A percentile compares a stretch with the other conserved stretches of the same genome.
Evolutionary conservation across 2,888 invertebrate species (phyloP).

Genomic region (Ochropacha duplaris): DNA sequence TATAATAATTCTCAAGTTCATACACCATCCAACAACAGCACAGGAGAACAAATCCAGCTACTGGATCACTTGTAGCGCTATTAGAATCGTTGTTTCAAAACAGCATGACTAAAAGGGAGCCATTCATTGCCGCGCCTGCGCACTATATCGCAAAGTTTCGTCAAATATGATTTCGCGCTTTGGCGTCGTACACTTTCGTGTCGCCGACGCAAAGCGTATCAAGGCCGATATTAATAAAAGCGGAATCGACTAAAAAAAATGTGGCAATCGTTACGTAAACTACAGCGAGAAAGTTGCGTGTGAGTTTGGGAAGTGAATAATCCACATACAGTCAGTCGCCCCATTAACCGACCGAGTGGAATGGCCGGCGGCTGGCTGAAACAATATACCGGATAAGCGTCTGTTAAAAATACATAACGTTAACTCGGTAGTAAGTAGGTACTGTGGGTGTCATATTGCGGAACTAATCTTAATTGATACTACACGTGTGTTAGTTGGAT

Average conservation of each 20-base stretch:
- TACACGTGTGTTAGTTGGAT: neutral
- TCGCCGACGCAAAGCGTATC: slow-evolving; percentile 53
- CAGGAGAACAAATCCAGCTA: neutral
- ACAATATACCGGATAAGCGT: slow-evolving; percentile 43
- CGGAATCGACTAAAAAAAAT: slow-evolving; percentile 57
- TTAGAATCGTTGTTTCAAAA: slow-evolving; percentile 41
- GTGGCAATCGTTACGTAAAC: slow-evolving; percentile 63
- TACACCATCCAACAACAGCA: neutral
- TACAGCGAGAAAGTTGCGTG: slow-evolving; percentile 59
- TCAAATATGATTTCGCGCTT: slow-evolving; percentile 59
- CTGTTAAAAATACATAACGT: slow-evolving; percentile 23
- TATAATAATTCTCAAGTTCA: neutral
- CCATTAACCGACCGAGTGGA: slow-evolving; percentile 36
- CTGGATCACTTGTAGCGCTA: neutral
- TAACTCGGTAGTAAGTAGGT: slow-evolving; percentile 21
- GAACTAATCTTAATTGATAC: slow-evolving; percentile 25
- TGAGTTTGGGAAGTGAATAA: slow-evolving; percentile 43
- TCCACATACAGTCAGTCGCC: slow-evolving; percentile 30
- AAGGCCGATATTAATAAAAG: slow-evolving; percentile 62
- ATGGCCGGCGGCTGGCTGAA: slow-evolving; percentile 27
- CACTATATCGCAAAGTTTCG: slow-evolving; percentile 50
- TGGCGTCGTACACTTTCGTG: slow-evolving; percentile 51
- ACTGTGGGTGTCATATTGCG: slow-evolving; percentile 19
- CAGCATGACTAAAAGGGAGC: slow-evolving; percentile 59
- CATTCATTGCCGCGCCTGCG: slow-evolving; percentile 34